Evolutionary conservation across 2,113 vertebrate genomes (phyloP), one percentile per base, ranked within the genome.

Genomic region (Myanophis thanlyinensis): DNA sequence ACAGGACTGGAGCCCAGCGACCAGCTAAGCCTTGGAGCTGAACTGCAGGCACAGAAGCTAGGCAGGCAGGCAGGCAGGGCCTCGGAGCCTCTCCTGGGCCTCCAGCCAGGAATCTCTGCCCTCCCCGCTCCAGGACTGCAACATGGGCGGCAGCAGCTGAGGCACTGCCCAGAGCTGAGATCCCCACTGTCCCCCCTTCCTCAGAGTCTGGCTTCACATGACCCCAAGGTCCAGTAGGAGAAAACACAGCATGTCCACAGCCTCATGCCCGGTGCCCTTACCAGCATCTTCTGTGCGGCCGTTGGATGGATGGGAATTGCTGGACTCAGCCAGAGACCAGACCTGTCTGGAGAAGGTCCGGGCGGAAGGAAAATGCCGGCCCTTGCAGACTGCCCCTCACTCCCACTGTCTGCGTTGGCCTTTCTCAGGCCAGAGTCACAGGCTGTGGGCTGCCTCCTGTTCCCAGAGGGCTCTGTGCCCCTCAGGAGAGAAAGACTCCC

Each of bases 261-360:
- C n/a, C n/a, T 20, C n/a, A 8, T 2, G 2, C 15, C 13, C 2
- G n/a, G 5, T 2, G 0, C 13, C 30, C n/a, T 80, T n/a, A 35
- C n/a, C 67, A 20, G 15, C 4, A 20, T 6, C 62, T 18, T 13
- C n/a, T 15, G 15, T 40, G n/a, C 30, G 1, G 27, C n/a, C 15
- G 1, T 18, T 40, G 67, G n/a, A 7, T 6, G 0, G n/a, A 8
- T 40, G n/a, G n/a, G n/a, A 40, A 20, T 35, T 8, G n/a, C 67
- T 40, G 67, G n/a, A 20, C 15, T 8, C 15, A 20, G n/a, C n/a
- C n/a, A 40, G n/a, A 20, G 30, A n/a, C 11, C 11, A 3, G 27
- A 27, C 59, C 59, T n/a, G 59, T 67, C 59, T 4, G 20, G 20
- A 54, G 8, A 8, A 27, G 25, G 23, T 59, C 56, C 5, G 2